These are phyloP conservation scores for Drosophila yakuba DNA, from an alignment of 1,140 invertebrate genomes.

Conservation along the genomic window DNA sequence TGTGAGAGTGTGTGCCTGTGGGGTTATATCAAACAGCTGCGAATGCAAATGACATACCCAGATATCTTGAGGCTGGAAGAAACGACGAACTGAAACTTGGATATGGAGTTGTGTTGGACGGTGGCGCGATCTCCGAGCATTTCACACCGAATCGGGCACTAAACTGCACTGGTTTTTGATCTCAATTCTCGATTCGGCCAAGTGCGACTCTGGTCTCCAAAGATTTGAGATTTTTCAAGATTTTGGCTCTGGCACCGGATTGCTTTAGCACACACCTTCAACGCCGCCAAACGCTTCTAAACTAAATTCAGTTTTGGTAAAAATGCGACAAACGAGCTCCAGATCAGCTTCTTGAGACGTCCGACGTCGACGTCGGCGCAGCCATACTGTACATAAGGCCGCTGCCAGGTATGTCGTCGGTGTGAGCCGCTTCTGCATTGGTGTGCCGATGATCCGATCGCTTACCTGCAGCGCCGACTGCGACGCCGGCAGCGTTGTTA, in stretches of 20 bases:
- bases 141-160: conserved; percentile 38
- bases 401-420: conserved; percentile 18
- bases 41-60: conserved; percentile 72
- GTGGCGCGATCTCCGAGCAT: conserved; percentile 9
- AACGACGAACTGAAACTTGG: conserved; percentile 1
- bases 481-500: conserved; percentile 53
- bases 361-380: conserved; percentile 38
- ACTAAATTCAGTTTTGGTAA: conserved; percentile 84
- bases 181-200: conserved; percentile 7
- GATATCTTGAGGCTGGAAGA: conserved; percentile 20
- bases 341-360: conserved; percentile 82
- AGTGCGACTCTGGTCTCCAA: conserved; percentile 15
- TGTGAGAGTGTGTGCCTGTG: conserved; percentile 13
- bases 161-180: conserved; percentile 36
- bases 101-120: conserved; percentile 7
- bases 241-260: conserved; percentile 59
- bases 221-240: conserved; percentile 31
- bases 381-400: conserved; percentile 58
- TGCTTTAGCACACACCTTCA: conserved; percentile 79
- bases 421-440: conserved; percentile 60
- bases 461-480: conserved; percentile 41
- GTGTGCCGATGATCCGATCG: conserved; percentile 73
- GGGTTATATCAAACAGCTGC: conserved; percentile 61
- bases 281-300: conserved; percentile 84
- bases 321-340: conserved; percentile 82